Conservation (phyloP, 2,888 invertebrate genomes). For the Drosophila barbarae region DNA sequence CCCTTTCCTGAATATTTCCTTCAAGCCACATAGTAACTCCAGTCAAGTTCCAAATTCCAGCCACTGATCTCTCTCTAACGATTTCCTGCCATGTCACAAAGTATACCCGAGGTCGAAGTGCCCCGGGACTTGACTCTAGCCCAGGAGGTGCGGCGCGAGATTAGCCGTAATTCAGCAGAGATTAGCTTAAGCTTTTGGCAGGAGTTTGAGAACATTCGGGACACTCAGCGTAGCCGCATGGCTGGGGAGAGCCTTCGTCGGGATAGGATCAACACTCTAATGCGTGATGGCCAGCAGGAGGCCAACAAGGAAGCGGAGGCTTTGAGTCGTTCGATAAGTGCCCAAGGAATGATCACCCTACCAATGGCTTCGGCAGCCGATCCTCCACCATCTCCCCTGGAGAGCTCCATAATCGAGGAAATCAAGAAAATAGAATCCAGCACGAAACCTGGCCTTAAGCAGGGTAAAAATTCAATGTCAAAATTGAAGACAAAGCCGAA, state of each 20-base stretch:
- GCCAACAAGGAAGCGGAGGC: slow-evolving; percentile 45
- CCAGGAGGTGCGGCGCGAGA: slow-evolving; percentile 39
- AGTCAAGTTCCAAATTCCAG: slow-evolving; percentile 17
- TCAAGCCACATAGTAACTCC: background rate
- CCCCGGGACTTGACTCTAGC: slow-evolving; percentile 34
- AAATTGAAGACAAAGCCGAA: background rate
- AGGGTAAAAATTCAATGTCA: background rate
- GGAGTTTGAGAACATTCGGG: slow-evolving; percentile 58
- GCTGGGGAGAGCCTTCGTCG: slow-evolving; percentile 41
- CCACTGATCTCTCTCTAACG: background rate
- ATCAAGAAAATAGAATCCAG: background rate
- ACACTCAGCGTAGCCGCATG: slow-evolving; percentile 45
- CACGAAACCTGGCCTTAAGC: background rate
- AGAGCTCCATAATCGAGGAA: background rate
- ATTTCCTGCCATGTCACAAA: slow-evolving; percentile 37
- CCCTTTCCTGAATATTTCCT: background rate
- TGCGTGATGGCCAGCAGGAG: slow-evolving; percentile 49
- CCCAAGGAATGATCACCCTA: slow-evolving; percentile 26
- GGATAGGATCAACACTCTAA: slow-evolving; percentile 33
- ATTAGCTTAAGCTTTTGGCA: slow-evolving; percentile 54
- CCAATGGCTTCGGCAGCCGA: slow-evolving; percentile 5
- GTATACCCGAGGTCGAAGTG: slow-evolving; percentile 1
- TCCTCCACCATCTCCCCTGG: background rate
- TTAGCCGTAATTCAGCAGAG: slow-evolving; percentile 45
- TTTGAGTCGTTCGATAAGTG: slow-evolving; percentile 57